phyloP scores from a whole-genome alignment of 2,888 invertebrate genomes.

The Drosophila emarginata region DNA sequence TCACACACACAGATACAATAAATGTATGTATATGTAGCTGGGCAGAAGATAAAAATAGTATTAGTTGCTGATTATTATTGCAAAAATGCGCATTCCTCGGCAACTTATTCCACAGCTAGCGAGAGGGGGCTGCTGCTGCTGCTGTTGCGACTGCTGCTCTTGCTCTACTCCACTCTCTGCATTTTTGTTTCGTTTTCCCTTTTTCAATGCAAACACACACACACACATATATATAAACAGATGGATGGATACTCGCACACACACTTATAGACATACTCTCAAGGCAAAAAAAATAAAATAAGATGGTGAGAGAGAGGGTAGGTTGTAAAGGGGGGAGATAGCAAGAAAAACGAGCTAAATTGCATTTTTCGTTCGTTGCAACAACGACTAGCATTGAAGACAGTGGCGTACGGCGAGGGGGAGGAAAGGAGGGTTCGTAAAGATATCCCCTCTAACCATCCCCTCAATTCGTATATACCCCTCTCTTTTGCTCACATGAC shows the following conservation, averaged over 20 bases:
- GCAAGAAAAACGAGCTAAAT: constrained; percentile 78
- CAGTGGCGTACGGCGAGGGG: constrained; percentile 56
- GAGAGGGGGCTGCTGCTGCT: constrained; percentile 49
- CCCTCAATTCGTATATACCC: too few relatives aligned
- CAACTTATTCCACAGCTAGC: constrained; percentile 62
- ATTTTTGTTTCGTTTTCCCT: constrained; percentile 77
- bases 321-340: constrained; percentile 62
- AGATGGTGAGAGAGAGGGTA: constrained; percentile 39
- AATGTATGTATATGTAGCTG: constrained; percentile 46
- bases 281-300: constrained; percentile 49
- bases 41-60: constrained; percentile 78
- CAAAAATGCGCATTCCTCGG: constrained; percentile 78
- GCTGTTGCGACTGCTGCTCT: constrained; percentile 35
- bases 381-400: constrained; percentile 35
- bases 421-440: constrained; percentile 34
- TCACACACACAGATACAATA: constrained; percentile 13
- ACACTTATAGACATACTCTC: constrained; percentile 10
- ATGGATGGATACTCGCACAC: constrained; percentile 6
- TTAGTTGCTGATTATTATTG: constrained; percentile 80
- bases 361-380: constrained; percentile 68
- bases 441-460: background rate
- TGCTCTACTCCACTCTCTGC: constrained; percentile 57
- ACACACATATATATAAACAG: constrained; percentile 22
- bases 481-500: background rate
- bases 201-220: constrained; percentile 57